These are phyloP conservation scores for Hetaerina americana DNA, from an alignment of 1,140 invertebrate species.

Conservation along the genomic window DNA sequence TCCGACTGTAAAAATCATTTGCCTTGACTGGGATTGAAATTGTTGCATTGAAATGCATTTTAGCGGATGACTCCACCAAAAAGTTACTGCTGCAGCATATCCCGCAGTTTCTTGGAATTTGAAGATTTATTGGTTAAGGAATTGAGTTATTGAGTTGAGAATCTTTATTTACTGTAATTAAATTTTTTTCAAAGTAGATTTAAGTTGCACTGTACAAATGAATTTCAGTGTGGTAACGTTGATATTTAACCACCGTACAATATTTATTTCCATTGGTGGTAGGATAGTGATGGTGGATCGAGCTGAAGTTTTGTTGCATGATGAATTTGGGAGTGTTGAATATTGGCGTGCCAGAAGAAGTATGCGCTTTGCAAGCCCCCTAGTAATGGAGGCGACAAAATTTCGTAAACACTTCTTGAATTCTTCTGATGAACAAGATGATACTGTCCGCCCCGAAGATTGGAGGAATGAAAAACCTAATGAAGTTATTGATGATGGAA, in stretches of 20 bases:
- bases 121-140: no score
- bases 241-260: background rate
- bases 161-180: no score
- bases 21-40: no score
- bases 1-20: no score
- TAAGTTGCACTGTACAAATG: background rate
- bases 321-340: conserved; percentile 61
- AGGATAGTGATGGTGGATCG: conserved; percentile 67
- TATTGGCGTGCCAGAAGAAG: conserved; percentile 84
- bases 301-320: conserved; percentile 80
- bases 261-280: conserved; percentile 11
- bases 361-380: conserved; percentile 69
- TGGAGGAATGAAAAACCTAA: conserved; percentile 48
- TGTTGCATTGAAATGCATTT: no score
- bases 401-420: conserved; percentile 55
- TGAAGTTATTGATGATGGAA: no score
- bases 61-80: no score
- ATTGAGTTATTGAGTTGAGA: no score
- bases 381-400: conserved; percentile 52
- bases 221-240: background rate
- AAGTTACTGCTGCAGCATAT: no score
- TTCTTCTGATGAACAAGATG: conserved; percentile 50
- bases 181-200: no score
- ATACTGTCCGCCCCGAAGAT: conserved; percentile 37
- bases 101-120: no score